Percentiles rank a stretch among this genome's conserved stretches.
Evolutionary conservation across 2,113 vertebrate genomes (phyloP).

Genomic region (Ramphastos sulfuratus): DNA sequence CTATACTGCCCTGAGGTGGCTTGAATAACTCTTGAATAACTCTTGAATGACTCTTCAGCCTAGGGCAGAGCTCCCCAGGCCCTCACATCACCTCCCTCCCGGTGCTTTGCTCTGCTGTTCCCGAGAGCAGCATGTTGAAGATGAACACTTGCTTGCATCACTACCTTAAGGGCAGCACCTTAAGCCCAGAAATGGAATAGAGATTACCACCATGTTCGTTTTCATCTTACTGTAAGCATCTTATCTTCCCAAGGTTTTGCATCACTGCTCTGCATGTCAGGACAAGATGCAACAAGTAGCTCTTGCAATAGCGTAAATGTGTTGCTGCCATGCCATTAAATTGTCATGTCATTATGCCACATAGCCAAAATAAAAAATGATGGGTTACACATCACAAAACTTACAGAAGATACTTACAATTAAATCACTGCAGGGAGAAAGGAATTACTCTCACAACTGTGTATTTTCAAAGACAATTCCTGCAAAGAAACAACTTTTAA

Average conservation of each 20-base stretch:
- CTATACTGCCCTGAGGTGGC: neutral
- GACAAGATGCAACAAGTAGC: conserved; percentile 8
- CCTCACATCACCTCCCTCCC: neutral
- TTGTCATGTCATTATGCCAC: conserved; percentile 43
- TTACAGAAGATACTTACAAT: neutral
- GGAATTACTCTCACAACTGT: conserved; percentile 23
- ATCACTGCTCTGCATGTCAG: conserved; percentile 8
- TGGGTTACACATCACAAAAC: conserved; percentile 25
- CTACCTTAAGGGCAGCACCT: conserved; percentile 35
- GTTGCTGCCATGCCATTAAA: conserved; percentile 58
- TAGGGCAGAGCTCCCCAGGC: neutral
- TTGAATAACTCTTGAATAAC: too few relatives aligned
- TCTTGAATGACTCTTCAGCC: neutral
- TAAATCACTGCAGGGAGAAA: neutral
- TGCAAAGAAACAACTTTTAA: conserved; percentile 66
- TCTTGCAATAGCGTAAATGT: conserved; percentile 20
- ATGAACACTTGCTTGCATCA: neutral
- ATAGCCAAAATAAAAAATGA: conserved; percentile 60
- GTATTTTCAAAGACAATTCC: conserved; percentile 34
- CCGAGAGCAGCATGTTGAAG: neutral
- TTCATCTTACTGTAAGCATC: conserved; percentile 60
- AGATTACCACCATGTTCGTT: conserved; percentile 64
- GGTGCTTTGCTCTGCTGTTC: neutral
- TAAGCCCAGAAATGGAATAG: conserved; percentile 59
- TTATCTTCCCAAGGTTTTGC: conserved; percentile 58